Base-by-base conservation (phyloP, 2,888 invertebrate genomes). In the Cataglyphis altisquamis region DNA sequence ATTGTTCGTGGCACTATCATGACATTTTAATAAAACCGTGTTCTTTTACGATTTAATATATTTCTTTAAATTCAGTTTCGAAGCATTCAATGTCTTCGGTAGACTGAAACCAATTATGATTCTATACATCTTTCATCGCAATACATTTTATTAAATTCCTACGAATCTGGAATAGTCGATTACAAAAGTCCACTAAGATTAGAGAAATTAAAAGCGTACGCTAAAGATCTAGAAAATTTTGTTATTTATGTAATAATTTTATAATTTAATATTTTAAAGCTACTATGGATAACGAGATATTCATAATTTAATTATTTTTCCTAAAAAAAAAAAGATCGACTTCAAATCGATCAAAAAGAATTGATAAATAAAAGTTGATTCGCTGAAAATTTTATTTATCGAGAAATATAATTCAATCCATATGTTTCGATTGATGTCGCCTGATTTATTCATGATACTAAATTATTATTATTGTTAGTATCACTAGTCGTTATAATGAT, bases 401-500 rank as follows among this genome's bases (percentile, higher is more conserved):
- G 0, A 25, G 10, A 64, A 32, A 57, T 39, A 32, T 18, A 25
- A 36, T 52, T 45, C 3, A 12, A 8, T 29, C 29, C 29, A 1
- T 52, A 32, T 52, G 25, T 25, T n/a, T 75, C 12, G 21, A 64
- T 55, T 3, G 12, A 52, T 6, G 6, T 36, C 12, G 10, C n/a
- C 10, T 10, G 32, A 36, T 15, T 32, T 21, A 25, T 41, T 18
- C 39, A 15, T 29, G 10, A 0, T 48, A n/a, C 10, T 55, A 55
- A 57, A 64, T 52, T 36, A 36, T 36, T 36, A 36, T 55, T 41
- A 66, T 48, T 6, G 48, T 52, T 52, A 55, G 25, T 18, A 55
- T 41, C 18, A 9, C 32, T 21, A 12, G 41, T 68, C 41, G 18
- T 68, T 67, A 45, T 60, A 9, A 25, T 12, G 36, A 78, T 91